These are phyloP conservation scores for Platerodrilus igneus DNA, from an alignment of 2,888 invertebrate genomes.

Conservation along the genomic window DNA sequence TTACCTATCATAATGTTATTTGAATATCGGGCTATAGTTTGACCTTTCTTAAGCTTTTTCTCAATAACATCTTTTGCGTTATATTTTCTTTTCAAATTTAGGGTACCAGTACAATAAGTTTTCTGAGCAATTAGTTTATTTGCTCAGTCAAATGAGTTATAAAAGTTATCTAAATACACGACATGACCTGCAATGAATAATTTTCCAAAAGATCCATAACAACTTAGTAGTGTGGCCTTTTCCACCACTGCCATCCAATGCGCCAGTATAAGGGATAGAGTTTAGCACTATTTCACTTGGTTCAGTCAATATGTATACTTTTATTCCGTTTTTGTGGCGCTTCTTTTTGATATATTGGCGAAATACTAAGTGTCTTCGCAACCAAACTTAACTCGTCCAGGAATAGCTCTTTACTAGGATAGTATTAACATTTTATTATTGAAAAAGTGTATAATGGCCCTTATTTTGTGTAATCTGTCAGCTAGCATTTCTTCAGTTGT, in stretches of 20 bases:
- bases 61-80: too few species aligned
- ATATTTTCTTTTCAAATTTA: conserved; percentile 18
- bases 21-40: too few species aligned
- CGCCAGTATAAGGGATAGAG: conserved; percentile 29
- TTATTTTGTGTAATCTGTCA: conserved; percentile 14
- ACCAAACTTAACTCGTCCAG: conserved; percentile 25
- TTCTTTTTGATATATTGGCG: conserved; percentile 30
- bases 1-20: too few species aligned
- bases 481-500: too few species aligned
- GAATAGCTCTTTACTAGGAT: conserved; percentile 22
- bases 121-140: too few species aligned
- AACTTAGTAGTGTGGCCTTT: conserved; percentile 29
- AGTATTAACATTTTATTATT: conserved; percentile 15
- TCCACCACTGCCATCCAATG: conserved; percentile 23
- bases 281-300: conserved; percentile 25
- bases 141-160: too few species aligned
- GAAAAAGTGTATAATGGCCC: background rate
- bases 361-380: conserved; percentile 29
- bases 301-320: conserved; percentile 29
- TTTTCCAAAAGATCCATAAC: conserved; percentile 23
- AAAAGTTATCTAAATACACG: too few species aligned
- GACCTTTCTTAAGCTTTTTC: conserved; percentile 25
- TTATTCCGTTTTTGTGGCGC: conserved; percentile 31
- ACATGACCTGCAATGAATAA: conserved; percentile 24
- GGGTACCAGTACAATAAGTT: conserved; percentile 26